Base-by-base conservation (phyloP, 1,140 invertebrate genomes). In the Neotoxoptera formosana region DNA sequence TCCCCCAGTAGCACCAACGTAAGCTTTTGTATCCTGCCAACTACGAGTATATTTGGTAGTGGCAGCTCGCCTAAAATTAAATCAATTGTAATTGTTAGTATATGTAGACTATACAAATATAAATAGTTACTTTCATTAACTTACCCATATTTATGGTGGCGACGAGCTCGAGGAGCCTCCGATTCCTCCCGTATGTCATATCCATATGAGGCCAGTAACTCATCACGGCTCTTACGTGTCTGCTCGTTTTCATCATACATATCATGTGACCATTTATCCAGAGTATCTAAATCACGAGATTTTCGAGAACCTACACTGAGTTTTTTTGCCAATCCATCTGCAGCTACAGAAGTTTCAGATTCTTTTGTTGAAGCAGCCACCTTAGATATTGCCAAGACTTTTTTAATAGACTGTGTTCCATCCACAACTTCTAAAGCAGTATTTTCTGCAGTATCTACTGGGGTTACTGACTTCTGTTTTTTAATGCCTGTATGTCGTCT, bases 131-230 rank as follows among this genome's bases (percentile, higher is more conserved):
- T 23, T 23, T n/a, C 21, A 81, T 51, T 34, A 34, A 53, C 23
- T 56, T 93, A 93, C 91, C 91, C 91, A 84, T 93, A 93, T 86
- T 93, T 93, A 56, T 93, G 91, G 45, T 93, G 91, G 7, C 91
- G 81, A 1, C 91, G 17, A 11, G 91, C 91, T 86, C 81, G 76
- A 20, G 91, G 91, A 6, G 91, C 67, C 11, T 93, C 91, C 0
- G 47, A 84, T n/a, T 93, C 91, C 8, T n/a, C 91, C 7, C 48
- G 48, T n/a, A 93, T 93, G n/a, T 93, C 48, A 84, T 93, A 93
- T 9, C 91, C 91, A 45, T 93, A 93, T 3, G 91, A 51, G 25
- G n/a, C 48, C 9, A 93, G 9, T 93, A 93, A 84, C 25, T 93
- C 91, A 41, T 81, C 91, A 45, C n/a, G 47, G 17, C n/a, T 84